Base-by-base conservation (phyloP, 2,113 vertebrate species). In the Caranx ignobilis region DNA sequence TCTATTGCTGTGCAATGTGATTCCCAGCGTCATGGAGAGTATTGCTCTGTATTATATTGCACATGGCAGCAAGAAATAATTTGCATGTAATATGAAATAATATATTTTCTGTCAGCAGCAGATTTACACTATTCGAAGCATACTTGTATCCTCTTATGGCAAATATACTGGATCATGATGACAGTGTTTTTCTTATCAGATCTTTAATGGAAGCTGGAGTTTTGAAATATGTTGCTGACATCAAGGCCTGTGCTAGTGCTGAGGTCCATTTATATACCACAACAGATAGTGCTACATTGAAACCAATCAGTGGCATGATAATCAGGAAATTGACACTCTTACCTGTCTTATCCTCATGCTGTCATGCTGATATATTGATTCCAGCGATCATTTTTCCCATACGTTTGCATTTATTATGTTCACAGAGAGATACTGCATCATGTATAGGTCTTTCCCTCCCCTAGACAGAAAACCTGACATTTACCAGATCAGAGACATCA, bases 61-160 rank as follows among this genome's bases (percentile, higher is more conserved):
- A 86, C 2, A 67, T 78, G 74, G 41, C 56, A 68, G 79, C 85
- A 83, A 64, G 45, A 80, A 75, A 75, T 54, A 9, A 65, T 71
- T 66, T 26, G 37, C 39, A 18, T 6, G 3, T 43, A 11, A 62
- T 48, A 50, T 70, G 31, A 61, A 75, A 82, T 69, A 43, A 61
- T 61, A 21, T 2, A 50, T 39, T 31, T 74, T 16, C 7, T 81
- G 41, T 84, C 67, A 60, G 73, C 57, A n/a, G 21, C 65, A 57
- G 3, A 77, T 77, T 37, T 67, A 45, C 21, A 78, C 10, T 2
- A 45, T 74, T 66, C 59, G n/a, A 50, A 75, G 37, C 15, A 70
- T 75, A 32, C 4, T 77, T 6, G 2, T 62, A 59, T 35, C 56
- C 12, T 26, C n/a, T 26, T 26, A 67, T 59, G 69, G 15, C 3